Evolutionary conservation across 2,113 vertebrate species (phyloP).

Genomic region (Agapornis roseicollis): DNA sequence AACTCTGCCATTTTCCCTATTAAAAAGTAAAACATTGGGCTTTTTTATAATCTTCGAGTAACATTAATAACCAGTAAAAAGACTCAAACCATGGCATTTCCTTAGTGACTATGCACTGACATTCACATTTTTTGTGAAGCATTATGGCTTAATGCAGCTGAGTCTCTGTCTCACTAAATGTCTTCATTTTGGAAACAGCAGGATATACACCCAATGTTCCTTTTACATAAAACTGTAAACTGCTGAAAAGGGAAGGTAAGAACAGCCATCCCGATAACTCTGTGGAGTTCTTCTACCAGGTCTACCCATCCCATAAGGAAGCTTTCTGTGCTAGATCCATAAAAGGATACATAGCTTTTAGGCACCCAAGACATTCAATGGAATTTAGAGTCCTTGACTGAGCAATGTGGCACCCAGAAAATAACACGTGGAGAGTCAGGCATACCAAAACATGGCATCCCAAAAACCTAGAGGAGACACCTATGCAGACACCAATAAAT

Average conservation of each 20-base stretch:
- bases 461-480: neutral
- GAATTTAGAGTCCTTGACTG: neutral
- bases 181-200: neutral
- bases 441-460: neutral
- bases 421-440: neutral
- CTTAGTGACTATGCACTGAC: neutral
- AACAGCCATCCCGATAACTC: neutral
- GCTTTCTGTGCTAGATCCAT: neutral
- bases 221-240: neutral
- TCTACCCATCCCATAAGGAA: neutral
- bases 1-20: neutral
- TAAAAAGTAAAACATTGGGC: neutral
- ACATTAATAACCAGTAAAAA: neutral
- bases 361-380: neutral
- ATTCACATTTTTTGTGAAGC: neutral
- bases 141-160: neutral
- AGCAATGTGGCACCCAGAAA: neutral
- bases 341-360: neutral
- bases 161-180: neutral
- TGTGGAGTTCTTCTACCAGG: neutral
- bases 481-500: neutral
- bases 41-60: neutral
- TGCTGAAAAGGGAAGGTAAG: neutral
- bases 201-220: neutral
- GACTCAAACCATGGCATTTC: neutral